A percentile compares a stretch with the other conserved stretches of the same genome.
phyloP scores from a whole-genome alignment of 2,797 vertebrate genomes.

The Lagorchestes hirsutus region DNA sequence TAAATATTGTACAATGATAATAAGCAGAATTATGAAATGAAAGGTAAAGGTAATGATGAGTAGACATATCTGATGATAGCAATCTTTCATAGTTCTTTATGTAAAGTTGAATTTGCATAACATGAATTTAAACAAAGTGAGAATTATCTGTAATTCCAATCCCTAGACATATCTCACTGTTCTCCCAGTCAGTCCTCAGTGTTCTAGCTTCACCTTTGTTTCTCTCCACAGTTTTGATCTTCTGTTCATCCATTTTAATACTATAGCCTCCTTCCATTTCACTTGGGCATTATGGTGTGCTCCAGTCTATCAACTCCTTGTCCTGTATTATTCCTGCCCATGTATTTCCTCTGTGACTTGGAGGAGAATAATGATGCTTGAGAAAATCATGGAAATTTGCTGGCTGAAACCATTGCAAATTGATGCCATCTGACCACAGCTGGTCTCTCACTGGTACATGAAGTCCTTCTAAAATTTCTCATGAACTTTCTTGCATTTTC shows the following conservation, averaged over 20 bases:
- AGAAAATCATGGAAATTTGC: not conserved
- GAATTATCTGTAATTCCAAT: not conserved
- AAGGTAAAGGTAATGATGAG: not conserved
- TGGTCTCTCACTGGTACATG: not conserved
- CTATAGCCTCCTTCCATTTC: not conserved
- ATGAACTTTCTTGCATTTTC: not conserved
- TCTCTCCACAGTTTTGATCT: not conserved
- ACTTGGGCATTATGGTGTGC: not conserved
- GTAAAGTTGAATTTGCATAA: not conserved
- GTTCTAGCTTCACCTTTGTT: not conserved
- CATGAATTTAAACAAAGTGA: too few relatives aligned
- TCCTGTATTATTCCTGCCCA: not conserved
- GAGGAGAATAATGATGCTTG: not conserved
- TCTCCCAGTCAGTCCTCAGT: not conserved
- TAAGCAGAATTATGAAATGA: not conserved
- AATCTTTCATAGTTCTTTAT: not conserved
- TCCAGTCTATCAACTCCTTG: not conserved
- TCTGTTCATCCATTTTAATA: not conserved
- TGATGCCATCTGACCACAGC: too few relatives aligned
- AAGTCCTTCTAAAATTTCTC: not conserved
- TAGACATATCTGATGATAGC: not conserved
- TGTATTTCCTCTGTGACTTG: not conserved
- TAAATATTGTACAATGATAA: not conserved
- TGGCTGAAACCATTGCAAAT: not conserved
- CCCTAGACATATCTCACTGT: not conserved